Percentiles rank a stretch among this genome's conserved stretches.
Conservation (phyloP, 2,797 vertebrate genomes). For the Gouania willdenowi region DNA sequence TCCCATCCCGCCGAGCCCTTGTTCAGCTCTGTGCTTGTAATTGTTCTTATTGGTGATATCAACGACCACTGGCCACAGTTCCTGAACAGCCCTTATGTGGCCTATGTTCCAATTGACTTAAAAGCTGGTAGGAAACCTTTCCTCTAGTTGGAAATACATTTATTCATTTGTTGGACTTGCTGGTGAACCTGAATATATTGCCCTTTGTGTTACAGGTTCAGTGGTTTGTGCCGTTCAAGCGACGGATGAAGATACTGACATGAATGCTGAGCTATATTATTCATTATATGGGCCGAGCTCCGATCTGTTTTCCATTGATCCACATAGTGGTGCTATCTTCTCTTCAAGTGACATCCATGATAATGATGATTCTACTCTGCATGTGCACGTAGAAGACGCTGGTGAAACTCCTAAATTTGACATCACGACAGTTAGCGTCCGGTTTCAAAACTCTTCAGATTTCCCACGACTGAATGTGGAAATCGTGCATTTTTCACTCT, state of each 20-base stretch:
- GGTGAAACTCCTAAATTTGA: slow-evolving; percentile 66
- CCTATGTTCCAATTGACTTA: slow-evolving; percentile 61
- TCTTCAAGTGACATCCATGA: slow-evolving; percentile 25
- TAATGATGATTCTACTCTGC: slow-evolving; percentile 55
- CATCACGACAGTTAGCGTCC: slow-evolving; percentile 67
- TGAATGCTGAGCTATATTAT: slow-evolving; percentile 72
- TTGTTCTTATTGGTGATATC: slow-evolving; percentile 66
- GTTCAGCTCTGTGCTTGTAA: slow-evolving; percentile 66
- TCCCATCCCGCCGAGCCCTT: slow-evolving; percentile 54
- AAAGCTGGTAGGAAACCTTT: slow-evolving; percentile 51
- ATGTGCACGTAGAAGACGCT: slow-evolving; percentile 65
- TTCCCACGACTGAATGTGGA: slow-evolving; percentile 68
- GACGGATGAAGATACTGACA: slow-evolving; percentile 67
- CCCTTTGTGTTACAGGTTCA: slow-evolving; percentile 56
- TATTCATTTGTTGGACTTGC: no score
- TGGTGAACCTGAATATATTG: no score
- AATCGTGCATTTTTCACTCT: slow-evolving; percentile 36
- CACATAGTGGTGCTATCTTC: slow-evolving; percentile 61
- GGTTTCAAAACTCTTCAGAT: slow-evolving; percentile 65
- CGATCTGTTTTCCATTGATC: slow-evolving; percentile 63
- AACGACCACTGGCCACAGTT: slow-evolving; percentile 77
- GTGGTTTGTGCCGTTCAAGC: slow-evolving; percentile 70
- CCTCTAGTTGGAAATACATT: no score
- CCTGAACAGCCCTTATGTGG: slow-evolving; percentile 73
- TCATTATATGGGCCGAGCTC: slow-evolving; percentile 65